Evolutionary conservation across 2,797 vertebrate species (phyloP), one percentile per base, ranked within the genome.

Genomic region (Acrossocheilus wenchowensis): DNA sequence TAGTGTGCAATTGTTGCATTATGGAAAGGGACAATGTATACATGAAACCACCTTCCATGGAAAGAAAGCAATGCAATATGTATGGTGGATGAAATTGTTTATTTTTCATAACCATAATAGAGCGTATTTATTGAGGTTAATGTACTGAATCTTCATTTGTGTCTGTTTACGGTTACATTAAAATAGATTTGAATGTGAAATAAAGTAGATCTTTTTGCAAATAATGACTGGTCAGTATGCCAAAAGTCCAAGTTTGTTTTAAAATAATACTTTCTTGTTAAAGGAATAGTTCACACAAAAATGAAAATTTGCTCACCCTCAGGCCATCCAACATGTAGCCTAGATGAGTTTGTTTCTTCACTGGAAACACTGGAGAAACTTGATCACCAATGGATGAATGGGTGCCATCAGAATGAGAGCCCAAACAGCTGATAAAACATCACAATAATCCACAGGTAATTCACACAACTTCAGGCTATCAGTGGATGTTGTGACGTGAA

Each of bases 61-160:
- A 77, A 87, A 86, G 48, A 80, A 66, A 78, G 43, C 50, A 81
- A 74, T 73, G 78, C 68, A 50, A 73, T 86, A 64, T 73, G 41
- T 64, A 36, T 81, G 84, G 52, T 48, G 78, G 23, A 81, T 80
- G 19, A 71, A 79, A 62, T 8, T 66, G 57, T 86, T 64, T 86
- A 71, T 80, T 86, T 86, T 86, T 81, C 57, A 52, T 43, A 68
- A 54, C 30, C 14, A 62, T 75, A 30, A 52, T 66, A 68, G 71
- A 86, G n/a, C 71, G 69, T 83, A 86, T 88, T 86, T 88, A 86
- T 86, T 83, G 11, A 81, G 43, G n/a, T 77, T 11, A 54, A 57
- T 72, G 50, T 78, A 30, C 21, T 74, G 54, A 68, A 69, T 74
- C 34, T 62, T 88, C 19, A 77, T 69, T 73, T 79, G 68, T 73